Conservation (phyloP, 2,888 invertebrate species). For the Altica lythri region DNA sequence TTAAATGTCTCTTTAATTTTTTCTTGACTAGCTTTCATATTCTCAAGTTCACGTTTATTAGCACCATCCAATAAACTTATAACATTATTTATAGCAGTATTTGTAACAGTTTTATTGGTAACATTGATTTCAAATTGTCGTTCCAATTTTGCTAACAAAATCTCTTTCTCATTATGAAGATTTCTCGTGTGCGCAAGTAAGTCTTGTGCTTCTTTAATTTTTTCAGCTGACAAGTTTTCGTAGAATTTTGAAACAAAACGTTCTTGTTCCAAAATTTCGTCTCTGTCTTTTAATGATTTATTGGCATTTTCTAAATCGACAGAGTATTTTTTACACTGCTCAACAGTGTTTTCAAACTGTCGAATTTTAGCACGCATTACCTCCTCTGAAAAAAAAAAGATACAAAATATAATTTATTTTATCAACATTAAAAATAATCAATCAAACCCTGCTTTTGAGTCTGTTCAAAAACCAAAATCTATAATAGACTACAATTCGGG, state of each 20-base stretch:
- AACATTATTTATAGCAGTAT: conserved; percentile 19
- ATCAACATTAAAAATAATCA: no score
- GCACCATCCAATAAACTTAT: conserved; percentile 20
- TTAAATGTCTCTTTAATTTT: conserved; percentile 8
- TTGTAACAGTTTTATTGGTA: conserved; percentile 28
- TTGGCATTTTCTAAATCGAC: conserved; percentile 26
- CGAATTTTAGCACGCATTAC: conserved; percentile 21
- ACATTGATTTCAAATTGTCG: conserved; percentile 37
- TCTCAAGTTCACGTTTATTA: conserved; percentile 10
- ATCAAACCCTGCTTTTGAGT: no score
- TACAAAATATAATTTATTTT: background rate
- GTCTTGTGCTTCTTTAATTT: conserved; percentile 30
- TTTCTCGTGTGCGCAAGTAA: conserved; percentile 32
- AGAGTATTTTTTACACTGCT: conserved; percentile 23
- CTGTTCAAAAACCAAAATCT: no score
- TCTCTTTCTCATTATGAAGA: conserved; percentile 34
- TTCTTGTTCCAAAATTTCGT: conserved; percentile 36
- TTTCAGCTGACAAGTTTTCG: conserved; percentile 33
- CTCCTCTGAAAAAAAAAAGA: conserved; percentile 27
- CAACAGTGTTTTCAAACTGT: conserved; percentile 32
- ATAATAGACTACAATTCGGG: no score
- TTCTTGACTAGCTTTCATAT: background rate
- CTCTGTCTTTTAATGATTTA: conserved; percentile 30
- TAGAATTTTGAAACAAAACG: conserved; percentile 37
- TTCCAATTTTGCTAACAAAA: conserved; percentile 39